Base-by-base conservation (phyloP, 2,888 invertebrate genomes). In the Halocaridina rubra region DNA sequence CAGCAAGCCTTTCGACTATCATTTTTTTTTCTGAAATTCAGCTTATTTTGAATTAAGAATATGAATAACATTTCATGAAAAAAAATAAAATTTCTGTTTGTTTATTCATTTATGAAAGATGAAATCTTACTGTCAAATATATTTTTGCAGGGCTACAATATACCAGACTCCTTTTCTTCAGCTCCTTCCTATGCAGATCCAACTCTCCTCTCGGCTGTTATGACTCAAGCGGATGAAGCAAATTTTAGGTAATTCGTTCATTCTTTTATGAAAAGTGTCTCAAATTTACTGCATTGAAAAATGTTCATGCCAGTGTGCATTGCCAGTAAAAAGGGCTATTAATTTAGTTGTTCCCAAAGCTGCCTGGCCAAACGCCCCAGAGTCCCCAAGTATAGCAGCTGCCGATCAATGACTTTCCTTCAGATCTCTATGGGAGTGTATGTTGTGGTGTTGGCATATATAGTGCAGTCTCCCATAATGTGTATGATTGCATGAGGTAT, bases 171-270 rank as follows among this genome's bases (percentile, higher is more conserved):
- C 30, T 76, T 46, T 57, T 53, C 75, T 24, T 33, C 78, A 1
- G 85, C 79, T 2, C 87, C 87, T 1, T 87, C 87, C 16, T 87
- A 87, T 72, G 85, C 87, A 3, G 87, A 87, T 64, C 87, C 85
- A 3, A 46, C 61, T 5, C 80, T 87, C 27, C 82, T 87, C 53
- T 71, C 80, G 4, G 87, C 85, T 19, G 85, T 87, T 1, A 87
- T 87, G 87, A 39, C 64, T 27, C 87, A 87, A 72, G 87, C 87
- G 3, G 87, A 87, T 22, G 71, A 75, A 59, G 85, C 85, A 24
- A 85, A 87, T 72, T 87, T 87, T 77, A 75, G 85, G 87, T 87
- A 27, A 13, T n/a, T n/a, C n/a, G n/a, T n/a, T n/a, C n/a, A n/a
- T n/a, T n/a, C n/a, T n/a, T n/a, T n/a, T n/a, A n/a, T n/a, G n/a